Evolutionary conservation across 1,140 invertebrate genomes (phyloP), one percentile per base, ranked within the genome.

Genomic region (Ceratoteleas bidentatus): DNA sequence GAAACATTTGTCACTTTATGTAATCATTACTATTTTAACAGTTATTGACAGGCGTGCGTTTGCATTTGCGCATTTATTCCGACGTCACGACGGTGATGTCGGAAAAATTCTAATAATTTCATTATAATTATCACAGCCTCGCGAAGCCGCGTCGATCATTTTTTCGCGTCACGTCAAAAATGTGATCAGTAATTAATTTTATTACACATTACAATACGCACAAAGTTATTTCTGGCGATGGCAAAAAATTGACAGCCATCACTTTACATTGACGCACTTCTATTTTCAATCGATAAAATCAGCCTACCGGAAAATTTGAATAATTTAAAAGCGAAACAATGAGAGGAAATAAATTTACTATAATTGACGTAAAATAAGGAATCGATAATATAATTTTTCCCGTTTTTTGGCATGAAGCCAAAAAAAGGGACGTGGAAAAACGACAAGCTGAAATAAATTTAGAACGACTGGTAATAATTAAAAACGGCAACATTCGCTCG

Each of bases 1-100:
- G n/a, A 61, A 73, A 80, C 61, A 56, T 80, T 73, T 80, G 61
- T 68, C 62, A 61, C 24, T 80, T 73, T 56, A 73, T 70, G 36
- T 72, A 68, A 80, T 54, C 56, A 56, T 68, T 68, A 61, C 53
- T 61, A 56, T 73, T 73, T 68, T 14, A 68, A 68, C 14, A 66
- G 68, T 79, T 61, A 72, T 69, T 36, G 43, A 57, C 58, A 50
- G 3, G n/a, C 24, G 14, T 38, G 32, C 40, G 49, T 40, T 38
- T 34, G 38, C 36, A 56, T 69, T 75, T 56, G 45, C 32, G 60
- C 47, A 65, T 70, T 58, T 64, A 70, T 50, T 45, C n/a, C 1
- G n/a, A 34, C 7, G 24, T 32, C 49, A 15, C 32, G 49, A 2
- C 10, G 34, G 0, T 1, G 9, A 33, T 11, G 13, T 14, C n/a